Base-by-base conservation (phyloP, 2,888 invertebrate genomes). In the Hypomecis atomaria region DNA sequence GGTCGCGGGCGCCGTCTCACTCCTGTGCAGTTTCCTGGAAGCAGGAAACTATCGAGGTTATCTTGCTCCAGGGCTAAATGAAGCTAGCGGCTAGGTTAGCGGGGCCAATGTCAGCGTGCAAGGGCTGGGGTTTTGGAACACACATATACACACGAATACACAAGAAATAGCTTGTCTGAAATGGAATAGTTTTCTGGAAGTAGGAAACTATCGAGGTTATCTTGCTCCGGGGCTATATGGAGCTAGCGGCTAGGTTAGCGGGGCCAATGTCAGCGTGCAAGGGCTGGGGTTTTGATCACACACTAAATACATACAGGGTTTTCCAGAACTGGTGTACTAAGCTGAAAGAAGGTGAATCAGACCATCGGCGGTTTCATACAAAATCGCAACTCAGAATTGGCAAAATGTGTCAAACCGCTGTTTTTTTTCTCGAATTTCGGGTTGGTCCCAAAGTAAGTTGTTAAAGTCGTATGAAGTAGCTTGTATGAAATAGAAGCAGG, bases 1-100 rank as follows among this genome's bases (percentile, higher is more conserved):
- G 49, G 95, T 94, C 9, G 94, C 94, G 2, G 96, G 96, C 84
- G 95, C 95, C 63, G 96, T 96, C 92, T 96, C 95, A 70, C 96
- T 96, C 53, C 96, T 94, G 81, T 95, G 96, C 81, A 96, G 94
- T 92, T 92, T 92, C 92, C 93, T 93, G 85, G 67, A 78, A 70
- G 79, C 73, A 87, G 90, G 89, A 92, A 91, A 89, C 90, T 84
- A 92, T 92, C 87, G 88, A 92, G 89, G 90, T 92, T 84, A 92
- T 89, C 90, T 71, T 83, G 89, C 77, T 85, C 78, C 71, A 67
- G 69, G 52, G 76, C 43, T 62, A 59, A 69, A 70, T 68, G 70
- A 81, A 62, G 66, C 86, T 86, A 88, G 87, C 87, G 68, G 69
- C 60, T 85, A 83, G 76, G 81, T 86, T 85, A 86, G 85, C 77